These are phyloP conservation scores for Tetropium fuscum DNA, from an alignment of 2,888 invertebrate genomes.

Conservation along the genomic window DNA sequence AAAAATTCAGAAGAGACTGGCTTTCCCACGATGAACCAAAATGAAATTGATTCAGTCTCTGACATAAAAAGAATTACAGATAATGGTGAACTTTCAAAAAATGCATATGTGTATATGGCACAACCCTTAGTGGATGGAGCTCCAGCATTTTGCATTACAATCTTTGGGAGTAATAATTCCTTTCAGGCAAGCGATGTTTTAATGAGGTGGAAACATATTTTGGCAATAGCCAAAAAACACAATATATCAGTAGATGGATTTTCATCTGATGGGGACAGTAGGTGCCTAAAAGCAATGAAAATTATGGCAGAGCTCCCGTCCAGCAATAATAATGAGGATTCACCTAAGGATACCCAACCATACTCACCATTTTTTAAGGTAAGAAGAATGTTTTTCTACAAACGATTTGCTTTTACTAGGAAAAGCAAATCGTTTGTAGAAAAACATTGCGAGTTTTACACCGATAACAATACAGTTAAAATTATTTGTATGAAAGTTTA, in stretches of 20 bases:
- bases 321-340: too few species aligned
- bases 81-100: constrained; percentile 2
- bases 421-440: not conserved
- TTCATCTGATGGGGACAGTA: constrained; percentile 25
- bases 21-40: not conserved
- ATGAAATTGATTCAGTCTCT: constrained; percentile 5
- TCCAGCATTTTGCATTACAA: constrained; percentile 18
- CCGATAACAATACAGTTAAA: too few species aligned
- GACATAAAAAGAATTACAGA: constrained; percentile 27
- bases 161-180: constrained; percentile 21
- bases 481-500: too few species aligned
- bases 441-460: too few species aligned
- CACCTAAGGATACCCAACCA: too few species aligned
- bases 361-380: not conserved
- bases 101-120: constrained; percentile 40
- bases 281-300: constrained; percentile 30
- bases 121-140: constrained; percentile 24
- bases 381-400: too few species aligned
- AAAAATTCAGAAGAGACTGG: not conserved
- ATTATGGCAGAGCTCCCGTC: too few species aligned
- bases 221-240: too few species aligned
- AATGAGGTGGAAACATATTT: constrained; percentile 21
- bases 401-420: too few species aligned
- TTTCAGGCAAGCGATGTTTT: constrained; percentile 14
- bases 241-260: constrained; percentile 16